These are phyloP conservation scores for Rotaria macrura DNA, from an alignment of 2,888 invertebrate species.

Conservation along the genomic window DNA sequence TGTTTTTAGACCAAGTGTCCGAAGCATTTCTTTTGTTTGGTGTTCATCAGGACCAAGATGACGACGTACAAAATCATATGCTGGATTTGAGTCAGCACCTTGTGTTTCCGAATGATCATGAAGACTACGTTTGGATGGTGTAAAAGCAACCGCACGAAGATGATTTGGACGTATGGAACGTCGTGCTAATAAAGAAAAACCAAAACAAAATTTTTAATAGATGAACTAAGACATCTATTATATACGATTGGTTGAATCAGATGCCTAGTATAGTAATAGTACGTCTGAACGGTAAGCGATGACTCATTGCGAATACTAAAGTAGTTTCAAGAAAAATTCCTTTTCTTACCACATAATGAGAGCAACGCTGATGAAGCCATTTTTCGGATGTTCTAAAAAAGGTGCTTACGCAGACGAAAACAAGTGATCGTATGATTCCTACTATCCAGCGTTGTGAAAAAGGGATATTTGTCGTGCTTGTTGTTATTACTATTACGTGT, in stretches of 20 bases:
- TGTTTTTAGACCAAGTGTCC: background rate
- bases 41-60: conserved; percentile 26
- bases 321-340: too few relatives aligned
- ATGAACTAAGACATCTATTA: too few relatives aligned
- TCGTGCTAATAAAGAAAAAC: background rate
- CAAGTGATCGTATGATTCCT: too few relatives aligned
- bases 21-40: conserved; percentile 30
- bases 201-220: too few relatives aligned
- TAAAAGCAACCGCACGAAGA: background rate
- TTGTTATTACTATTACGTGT: background rate
- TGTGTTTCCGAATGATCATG: background rate
- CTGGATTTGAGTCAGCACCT: conserved; percentile 2
- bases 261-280: background rate
- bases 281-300: background rate
- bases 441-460: too few relatives aligned
- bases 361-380: background rate
- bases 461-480: background rate
- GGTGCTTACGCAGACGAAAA: background rate
- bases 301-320: background rate
- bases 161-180: background rate
- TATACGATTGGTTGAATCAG: too few relatives aligned
- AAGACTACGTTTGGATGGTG: background rate
- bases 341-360: background rate
- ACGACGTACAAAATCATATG: conserved; percentile 25
- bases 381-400: background rate